Base-by-base conservation (phyloP, 23 tunicate genomes). In the Trididemnum miniatum region DNA sequence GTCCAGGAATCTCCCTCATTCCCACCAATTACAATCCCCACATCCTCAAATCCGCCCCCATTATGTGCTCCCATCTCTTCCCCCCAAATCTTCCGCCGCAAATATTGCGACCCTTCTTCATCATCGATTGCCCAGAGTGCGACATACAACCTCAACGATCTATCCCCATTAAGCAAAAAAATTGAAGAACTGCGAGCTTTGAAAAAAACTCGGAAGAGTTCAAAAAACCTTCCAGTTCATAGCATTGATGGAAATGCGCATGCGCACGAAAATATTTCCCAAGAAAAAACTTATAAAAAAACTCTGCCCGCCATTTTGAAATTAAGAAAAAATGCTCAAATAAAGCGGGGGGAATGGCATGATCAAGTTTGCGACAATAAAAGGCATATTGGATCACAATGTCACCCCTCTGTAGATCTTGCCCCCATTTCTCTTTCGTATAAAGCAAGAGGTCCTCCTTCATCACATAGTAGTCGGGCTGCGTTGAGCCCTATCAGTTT, bases 251-350 rank as follows among this genome's bases (percentile, higher is more conserved):
- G 44, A 22, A 81, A 60, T 0, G 5, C 51, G 34, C 37, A 73
- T 1, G 5, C 65, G 12, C 59, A 52, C 2, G 76, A 59, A 44
- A 63, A 73, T 12, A 88, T 88, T 18, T 81, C 92, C 2, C 87
- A 67, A 12, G 92, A 88, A 51, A 88, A 88, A 82, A 88, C 92
- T 0, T 88, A 88, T 79, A 82, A 76, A 52, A 88, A 88, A 30
- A 5, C 59, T 0, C 76, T 82, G 20, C 92, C 92, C 18, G 86
- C 80, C 27, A 88, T 88, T 0, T n/a, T 72, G 34, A 88, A 76
- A 59, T 66, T 81, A 5, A 35, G 76, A 7, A 77, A 73, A 40
- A 73, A 39, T 7, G 30, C 38, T 39, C 31, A 37, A 2, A n/a
- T 9, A 18, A 37, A 39, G 31, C 36, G 38, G 25, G 75, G 32